Evolutionary conservation across 2,797 vertebrate species (phyloP).

Genomic region (Chaunax sp.): DNA sequence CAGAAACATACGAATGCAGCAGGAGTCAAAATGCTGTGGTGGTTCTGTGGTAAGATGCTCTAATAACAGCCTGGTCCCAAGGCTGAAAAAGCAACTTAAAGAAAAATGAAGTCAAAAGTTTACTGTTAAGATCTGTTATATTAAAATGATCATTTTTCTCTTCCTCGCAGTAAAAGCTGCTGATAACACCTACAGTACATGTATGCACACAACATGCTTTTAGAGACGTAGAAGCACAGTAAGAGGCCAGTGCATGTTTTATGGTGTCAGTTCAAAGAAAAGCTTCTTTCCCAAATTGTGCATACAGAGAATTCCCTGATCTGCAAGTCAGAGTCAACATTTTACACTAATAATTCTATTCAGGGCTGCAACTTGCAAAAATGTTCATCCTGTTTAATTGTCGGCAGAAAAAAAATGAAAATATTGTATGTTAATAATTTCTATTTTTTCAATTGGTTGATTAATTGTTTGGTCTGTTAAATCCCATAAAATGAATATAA

Average conservation of each 20-base stretch:
- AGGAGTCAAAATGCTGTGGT: slow-evolving; percentile 12
- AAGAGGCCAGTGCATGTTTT: slow-evolving; percentile 3
- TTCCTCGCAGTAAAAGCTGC: background rate
- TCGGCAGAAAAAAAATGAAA: background rate
- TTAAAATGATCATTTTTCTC: no score
- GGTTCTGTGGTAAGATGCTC: slow-evolving; percentile 4
- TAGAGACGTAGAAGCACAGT: slow-evolving; percentile 18
- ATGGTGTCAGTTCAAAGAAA: no score
- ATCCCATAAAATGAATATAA: background rate
- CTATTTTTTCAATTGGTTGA: background rate
- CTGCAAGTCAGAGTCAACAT: slow-evolving; percentile 13
- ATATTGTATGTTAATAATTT: no score
- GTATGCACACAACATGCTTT: slow-evolving; percentile 10
- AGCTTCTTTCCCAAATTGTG: no score
- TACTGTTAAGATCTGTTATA: background rate
- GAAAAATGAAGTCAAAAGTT: slow-evolving; percentile 17
- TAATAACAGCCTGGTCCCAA: slow-evolving; percentile 6
- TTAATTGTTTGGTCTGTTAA: slow-evolving; percentile 7
- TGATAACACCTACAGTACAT: background rate
- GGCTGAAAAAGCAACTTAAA: slow-evolving; percentile 16
- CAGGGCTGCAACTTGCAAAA: background rate
- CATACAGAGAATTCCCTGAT: background rate
- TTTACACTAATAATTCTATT: slow-evolving; percentile 18
- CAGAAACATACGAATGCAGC: slow-evolving; percentile 25
- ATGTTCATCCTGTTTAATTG: background rate